Base-by-base conservation (phyloP, 2,888 invertebrate genomes). In the Adelphocoris suturalis region DNA sequence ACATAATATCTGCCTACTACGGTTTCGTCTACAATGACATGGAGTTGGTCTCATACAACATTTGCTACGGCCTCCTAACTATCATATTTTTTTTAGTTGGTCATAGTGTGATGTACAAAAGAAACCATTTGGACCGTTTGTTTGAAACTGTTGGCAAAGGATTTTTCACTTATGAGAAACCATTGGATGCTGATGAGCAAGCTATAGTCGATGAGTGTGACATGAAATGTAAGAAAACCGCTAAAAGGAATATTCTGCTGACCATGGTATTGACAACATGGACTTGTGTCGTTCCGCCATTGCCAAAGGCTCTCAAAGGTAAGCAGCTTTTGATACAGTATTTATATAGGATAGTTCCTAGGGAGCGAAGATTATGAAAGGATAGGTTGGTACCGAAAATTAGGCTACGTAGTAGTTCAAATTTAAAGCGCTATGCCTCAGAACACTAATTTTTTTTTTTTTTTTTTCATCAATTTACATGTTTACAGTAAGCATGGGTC, bases 1-100 rank as follows among this genome's bases (percentile, higher is more conserved):
- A 76, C 28, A 16, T 76, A 2, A 4, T 76, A 12, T 76, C 76
- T 13, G 28, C n/a, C 37, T 76, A 76, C 46, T 28, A 27, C 28
- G 76, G 28, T 28, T 76, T 76, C 46, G 13, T n/a, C 13, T 28
- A 76, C 76, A 76, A 76, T 16, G 76, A 76, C 28, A n/a, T 37
- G 1, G 76, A 76, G n/a, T 28, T 76, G 16, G 12, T 76, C 14
- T 46, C 28, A 11, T 76, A 76, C 76, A 28, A 76, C 27, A 27
- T 76, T 5, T 76, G 76, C 46, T 76, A 76, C 28, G 76, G 76
- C 14, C n/a, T 76, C 13, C 27, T 76, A 2, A 76, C 76, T 28
- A 11, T 76, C 37, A 76, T 76, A 7, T 76, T 37, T n/a, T 76
- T 27, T n/a, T 11, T 76, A 28, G 76, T 76, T 14, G 76, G 28